Percentiles rank a stretch among this genome's conserved stretches.
These are phyloP conservation scores for Lamprotornis superbus DNA, from an alignment of 2,113 vertebrate genomes.

Conservation along the genomic window DNA sequence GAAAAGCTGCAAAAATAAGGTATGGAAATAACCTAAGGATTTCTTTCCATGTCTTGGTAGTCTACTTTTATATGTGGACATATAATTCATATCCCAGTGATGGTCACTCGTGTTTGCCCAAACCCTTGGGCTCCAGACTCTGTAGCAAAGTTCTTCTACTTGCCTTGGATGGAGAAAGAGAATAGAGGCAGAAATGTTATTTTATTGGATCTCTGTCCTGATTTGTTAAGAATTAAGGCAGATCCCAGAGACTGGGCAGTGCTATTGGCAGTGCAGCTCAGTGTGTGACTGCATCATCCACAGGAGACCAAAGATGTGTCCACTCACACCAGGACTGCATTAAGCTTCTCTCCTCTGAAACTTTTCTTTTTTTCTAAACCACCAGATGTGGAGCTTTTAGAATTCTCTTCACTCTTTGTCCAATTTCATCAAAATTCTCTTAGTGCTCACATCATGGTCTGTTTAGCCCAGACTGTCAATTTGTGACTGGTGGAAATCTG, in stretches of 20 bases:
- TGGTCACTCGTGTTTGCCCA: background rate
- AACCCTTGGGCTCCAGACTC: background rate
- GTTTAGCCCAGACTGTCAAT: background rate
- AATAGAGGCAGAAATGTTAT: background rate
- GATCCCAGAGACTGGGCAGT: background rate
- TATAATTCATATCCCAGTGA: background rate
- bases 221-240: background rate
- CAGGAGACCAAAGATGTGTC: background rate
- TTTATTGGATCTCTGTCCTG: background rate
- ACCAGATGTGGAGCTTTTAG: background rate
- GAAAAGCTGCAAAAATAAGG: background rate
- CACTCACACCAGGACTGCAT: background rate
- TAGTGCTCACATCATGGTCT: background rate
- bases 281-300: background rate
- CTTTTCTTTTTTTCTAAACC: background rate
- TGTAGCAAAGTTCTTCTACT: fast-evolving
- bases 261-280: background rate
- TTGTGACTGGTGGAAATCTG: background rate
- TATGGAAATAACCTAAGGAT: background rate
- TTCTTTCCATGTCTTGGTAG: background rate
- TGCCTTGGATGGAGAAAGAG: background rate
- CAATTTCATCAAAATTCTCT: background rate
- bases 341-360: background rate
- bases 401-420: background rate
- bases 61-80: background rate